phyloP scores from a whole-genome alignment of 92 coral and sea anemone species.

The Actinernus sp. region DNA sequence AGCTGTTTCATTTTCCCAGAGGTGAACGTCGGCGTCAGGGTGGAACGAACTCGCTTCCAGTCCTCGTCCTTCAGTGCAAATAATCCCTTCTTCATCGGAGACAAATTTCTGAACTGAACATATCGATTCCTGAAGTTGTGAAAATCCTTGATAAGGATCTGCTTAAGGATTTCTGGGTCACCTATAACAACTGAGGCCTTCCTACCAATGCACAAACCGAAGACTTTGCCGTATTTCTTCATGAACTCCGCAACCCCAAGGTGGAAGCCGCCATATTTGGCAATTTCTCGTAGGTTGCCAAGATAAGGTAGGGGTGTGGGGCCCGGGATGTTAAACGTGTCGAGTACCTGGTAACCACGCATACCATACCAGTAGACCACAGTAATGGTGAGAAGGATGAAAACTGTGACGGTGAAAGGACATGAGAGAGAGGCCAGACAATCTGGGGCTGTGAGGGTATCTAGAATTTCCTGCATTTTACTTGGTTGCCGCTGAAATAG shows the following conservation, averaged over 20 bases:
- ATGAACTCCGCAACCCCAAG: conserved; percentile 34
- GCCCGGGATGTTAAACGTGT: conserved; percentile 51
- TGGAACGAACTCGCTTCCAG: conserved; percentile 71
- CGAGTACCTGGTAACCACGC: conserved; percentile 26
- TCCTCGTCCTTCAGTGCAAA: conserved; percentile 47
- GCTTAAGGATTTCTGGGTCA: conserved; percentile 64
- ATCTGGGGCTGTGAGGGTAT: too few species aligned
- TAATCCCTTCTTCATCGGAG: background rate
- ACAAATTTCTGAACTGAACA: background rate
- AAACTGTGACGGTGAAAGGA: background rate
- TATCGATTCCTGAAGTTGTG: conserved; percentile 54
- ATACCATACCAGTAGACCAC: conserved; percentile 58
- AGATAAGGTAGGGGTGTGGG: conserved; percentile 52
- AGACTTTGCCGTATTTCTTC: conserved; percentile 54
- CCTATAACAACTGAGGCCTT: conserved; percentile 44
- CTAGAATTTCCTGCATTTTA: too few species aligned
- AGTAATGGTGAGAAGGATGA: conserved; percentile 5
- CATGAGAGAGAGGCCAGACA: too few species aligned
- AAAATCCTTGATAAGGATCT: conserved; percentile 59
- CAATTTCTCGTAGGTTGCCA: conserved; percentile 59
- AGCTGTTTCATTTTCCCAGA: conserved; percentile 56
- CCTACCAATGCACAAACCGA: conserved; percentile 48
- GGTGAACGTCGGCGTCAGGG: conserved; percentile 51
- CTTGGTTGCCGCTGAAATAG: too few species aligned
- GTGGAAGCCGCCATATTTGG: conserved; percentile 54